Conservation (phyloP, 1,140 invertebrate species). For the Drosophila sechellia region DNA sequence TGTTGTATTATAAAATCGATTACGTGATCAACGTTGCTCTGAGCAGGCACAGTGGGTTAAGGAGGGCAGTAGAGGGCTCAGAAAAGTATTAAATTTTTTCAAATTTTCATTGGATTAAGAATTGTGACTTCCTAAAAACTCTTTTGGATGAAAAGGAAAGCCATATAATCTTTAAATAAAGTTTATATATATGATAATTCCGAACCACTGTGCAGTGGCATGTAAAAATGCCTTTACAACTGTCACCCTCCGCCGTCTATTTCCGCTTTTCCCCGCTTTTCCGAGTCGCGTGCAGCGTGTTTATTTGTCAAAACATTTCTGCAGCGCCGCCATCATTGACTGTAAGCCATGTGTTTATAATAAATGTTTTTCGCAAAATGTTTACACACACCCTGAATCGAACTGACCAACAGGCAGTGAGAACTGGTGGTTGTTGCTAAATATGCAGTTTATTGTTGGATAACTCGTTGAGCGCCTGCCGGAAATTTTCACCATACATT, state of each 20-base stretch:
- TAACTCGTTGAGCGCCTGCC: conserved; percentile 62
- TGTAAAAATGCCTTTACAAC: conserved; percentile 1
- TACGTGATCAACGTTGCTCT: conserved; percentile 65
- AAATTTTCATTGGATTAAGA: too few relatives aligned
- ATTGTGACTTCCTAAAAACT: too few relatives aligned
- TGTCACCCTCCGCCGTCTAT: neutral
- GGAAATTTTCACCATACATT: conserved; percentile 27
- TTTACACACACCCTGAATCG: conserved; percentile 50
- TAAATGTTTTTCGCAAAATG: conserved; percentile 70
- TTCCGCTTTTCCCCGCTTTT: conserved; percentile 2
- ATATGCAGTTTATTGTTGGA: conserved; percentile 70
- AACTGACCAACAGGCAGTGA: conserved; percentile 13
- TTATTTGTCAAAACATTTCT: conserved; percentile 81
- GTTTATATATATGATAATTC: neutral
- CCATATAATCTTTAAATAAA: too few relatives aligned
- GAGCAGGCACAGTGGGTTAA: conserved; percentile 47
- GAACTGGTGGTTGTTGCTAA: conserved; percentile 51
- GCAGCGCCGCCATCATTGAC: conserved; percentile 47
- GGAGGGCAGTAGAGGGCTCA: neutral
- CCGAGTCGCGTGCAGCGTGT: conserved; percentile 74
- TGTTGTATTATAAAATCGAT: conserved; percentile 76
- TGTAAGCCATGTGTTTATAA: conserved; percentile 73
- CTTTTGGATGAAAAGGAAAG: too few relatives aligned
- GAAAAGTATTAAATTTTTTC: neutral
- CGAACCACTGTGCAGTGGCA: neutral